These are phyloP conservation scores for Pao palembangensis DNA, from an alignment of 2,113 vertebrate genomes.

Conservation along the genomic window DNA sequence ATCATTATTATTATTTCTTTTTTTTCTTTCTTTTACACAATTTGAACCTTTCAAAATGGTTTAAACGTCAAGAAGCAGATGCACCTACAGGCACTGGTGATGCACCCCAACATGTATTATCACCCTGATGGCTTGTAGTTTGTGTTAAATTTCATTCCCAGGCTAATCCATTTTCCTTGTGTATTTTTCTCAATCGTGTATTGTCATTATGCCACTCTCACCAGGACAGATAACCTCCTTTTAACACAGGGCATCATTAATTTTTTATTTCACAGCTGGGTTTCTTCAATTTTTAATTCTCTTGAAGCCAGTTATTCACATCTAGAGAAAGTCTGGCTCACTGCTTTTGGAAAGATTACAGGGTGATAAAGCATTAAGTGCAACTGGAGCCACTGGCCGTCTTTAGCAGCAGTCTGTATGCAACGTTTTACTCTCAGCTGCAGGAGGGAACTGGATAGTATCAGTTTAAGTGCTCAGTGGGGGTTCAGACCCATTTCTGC, in stretches of 20 bases:
- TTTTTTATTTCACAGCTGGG: conserved; percentile 53
- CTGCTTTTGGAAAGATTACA: conserved; percentile 56
- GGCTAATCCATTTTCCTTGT: no score
- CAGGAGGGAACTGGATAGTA: conserved; percentile 35
- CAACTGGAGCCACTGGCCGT: conserved; percentile 35
- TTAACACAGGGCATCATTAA: conserved; percentile 11
- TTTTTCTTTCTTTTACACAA: no score
- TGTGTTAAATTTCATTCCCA: no score
- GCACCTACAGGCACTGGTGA: neutral
- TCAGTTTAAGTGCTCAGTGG: conserved; percentile 29
- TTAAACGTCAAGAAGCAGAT: neutral
- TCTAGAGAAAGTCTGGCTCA: conserved; percentile 42
- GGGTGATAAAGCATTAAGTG: conserved; percentile 49
- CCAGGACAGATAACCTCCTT: neutral
- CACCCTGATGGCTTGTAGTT: no score
- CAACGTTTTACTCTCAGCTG: conserved; percentile 29
- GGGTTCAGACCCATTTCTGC: conserved; percentile 5
- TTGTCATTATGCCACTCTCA: conserved; percentile 5
- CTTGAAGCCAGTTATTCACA: conserved; percentile 37
- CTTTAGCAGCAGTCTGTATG: conserved; percentile 16
- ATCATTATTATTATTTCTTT: no score
- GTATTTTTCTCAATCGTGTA: neutral
- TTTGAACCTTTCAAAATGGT: neutral
- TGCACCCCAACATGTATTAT: no score
- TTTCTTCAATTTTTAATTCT: conserved; percentile 49